These are phyloP conservation scores for Piezodorus guildinii DNA, from an alignment of 1,140 invertebrate species.

Conservation along the genomic window DNA sequence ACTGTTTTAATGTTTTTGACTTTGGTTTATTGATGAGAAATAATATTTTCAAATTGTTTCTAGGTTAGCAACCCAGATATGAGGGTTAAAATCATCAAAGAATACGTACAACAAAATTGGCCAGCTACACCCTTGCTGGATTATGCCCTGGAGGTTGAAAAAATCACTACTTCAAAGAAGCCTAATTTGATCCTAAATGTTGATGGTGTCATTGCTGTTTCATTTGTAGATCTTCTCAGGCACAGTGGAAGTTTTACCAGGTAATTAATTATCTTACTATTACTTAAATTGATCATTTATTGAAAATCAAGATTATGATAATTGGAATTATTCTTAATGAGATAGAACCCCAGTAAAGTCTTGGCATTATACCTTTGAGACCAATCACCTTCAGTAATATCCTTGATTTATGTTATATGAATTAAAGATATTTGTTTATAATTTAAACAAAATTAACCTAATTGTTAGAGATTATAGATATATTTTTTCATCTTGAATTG, in stretches of 20 bases:
- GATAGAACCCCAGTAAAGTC: too few species aligned
- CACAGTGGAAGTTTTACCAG: slow-evolving; percentile 86
- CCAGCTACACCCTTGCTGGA: slow-evolving; percentile 82
- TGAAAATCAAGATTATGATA: too few species aligned
- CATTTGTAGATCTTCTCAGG: slow-evolving; percentile 92
- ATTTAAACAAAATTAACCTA: too few species aligned
- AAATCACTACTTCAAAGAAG: slow-evolving; percentile 98
- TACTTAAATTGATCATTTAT: neutral
- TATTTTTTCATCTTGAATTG: too few species aligned
- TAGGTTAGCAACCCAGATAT: slow-evolving; percentile 98
- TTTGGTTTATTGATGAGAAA: too few species aligned
- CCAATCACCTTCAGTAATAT: too few species aligned
- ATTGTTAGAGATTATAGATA: too few species aligned
- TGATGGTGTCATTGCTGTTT: slow-evolving; percentile 93
- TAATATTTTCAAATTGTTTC: slow-evolving; percentile 21
- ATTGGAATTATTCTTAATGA: too few species aligned
- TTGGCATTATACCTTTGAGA: too few species aligned
- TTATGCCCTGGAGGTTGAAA: slow-evolving; percentile 96
- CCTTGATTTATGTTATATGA: too few species aligned
- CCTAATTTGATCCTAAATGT: slow-evolving; percentile 99
- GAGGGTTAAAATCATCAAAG: slow-evolving; percentile 90
- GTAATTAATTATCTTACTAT: slow-evolving; percentile 34
- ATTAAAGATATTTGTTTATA: too few species aligned
- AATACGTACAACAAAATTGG: slow-evolving; percentile 89
- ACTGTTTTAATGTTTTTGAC: too few species aligned